phyloP scores from a whole-genome alignment of 2,113 vertebrate genomes.

The Leucopternis melanops region DNA sequence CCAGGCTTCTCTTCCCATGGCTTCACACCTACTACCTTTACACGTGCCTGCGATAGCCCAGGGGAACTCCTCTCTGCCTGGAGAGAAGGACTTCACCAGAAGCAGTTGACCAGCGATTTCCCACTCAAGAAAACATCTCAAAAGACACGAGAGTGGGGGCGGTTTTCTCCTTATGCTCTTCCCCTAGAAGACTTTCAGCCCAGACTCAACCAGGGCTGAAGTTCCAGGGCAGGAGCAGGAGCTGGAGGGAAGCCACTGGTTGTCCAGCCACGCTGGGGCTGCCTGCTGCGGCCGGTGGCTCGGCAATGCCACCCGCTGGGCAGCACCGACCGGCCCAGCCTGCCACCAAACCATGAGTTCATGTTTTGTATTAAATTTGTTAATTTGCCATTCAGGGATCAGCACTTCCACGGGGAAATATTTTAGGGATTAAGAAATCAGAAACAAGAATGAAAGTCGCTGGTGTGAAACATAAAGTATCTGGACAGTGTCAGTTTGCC shows the following conservation, averaged over 20 bases:
- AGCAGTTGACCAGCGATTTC: no score
- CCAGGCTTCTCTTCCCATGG: neutral
- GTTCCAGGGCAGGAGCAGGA: fast-evolving
- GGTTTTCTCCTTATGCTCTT: neutral
- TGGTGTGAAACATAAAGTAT: neutral
- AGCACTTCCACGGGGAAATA: neutral
- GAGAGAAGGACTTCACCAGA: neutral
- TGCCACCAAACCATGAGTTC: neutral
- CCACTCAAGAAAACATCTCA: neutral
- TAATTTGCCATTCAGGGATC: neutral
- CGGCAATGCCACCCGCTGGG: neutral
- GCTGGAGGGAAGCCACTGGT: fast-evolving
- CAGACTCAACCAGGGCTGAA: fast-evolving
- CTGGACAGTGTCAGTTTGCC: neutral
- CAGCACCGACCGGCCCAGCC: neutral
- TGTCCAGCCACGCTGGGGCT: neutral
- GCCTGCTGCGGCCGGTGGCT: neutral
- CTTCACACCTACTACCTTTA: neutral
- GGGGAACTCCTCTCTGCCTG: neutral
- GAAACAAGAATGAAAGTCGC: neutral
- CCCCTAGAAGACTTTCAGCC: neutral
- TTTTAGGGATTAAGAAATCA: neutral
- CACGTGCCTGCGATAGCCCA: fast-evolving
- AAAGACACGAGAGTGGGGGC: fast-evolving
- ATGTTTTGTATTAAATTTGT: neutral